Base-by-base conservation (phyloP, 1,140 invertebrate species). In the Wasmannia auropunctata region DNA sequence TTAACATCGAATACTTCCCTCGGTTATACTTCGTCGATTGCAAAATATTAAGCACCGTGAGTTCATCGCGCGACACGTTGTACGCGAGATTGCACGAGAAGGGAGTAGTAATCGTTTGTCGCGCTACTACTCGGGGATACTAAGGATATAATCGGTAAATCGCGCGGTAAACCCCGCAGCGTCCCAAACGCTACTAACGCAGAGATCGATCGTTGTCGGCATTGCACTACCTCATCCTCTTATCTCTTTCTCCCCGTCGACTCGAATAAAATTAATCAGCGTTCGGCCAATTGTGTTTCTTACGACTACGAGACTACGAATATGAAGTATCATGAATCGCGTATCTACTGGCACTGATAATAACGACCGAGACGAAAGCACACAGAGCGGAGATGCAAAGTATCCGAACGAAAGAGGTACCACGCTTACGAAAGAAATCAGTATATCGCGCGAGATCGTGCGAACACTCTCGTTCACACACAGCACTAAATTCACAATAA, bases 201-300 rank as follows among this genome's bases (percentile, higher is more conserved):
- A 40, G 87, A 34, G 58, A 88, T 88, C 74, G 58, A 87, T 87
- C 72, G 65, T 75, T 75, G 86, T 83, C n/a, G 87, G 70, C 87
- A 88, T 85, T 85, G 87, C 87, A 85, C 62, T 69, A n/a, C 1
- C 8, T 77, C n/a, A 19, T n/a, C 6, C 25, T 56, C 14, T 34
- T 10, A 7, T 11, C n/a, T 34, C 11, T 7, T 14, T 63, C 40
- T 37, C 11, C 58, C 16, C 11, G 25, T 58, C 51, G 40, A 46
- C n/a, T 34, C 25, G n/a, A 10, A 34, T 83, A 74, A 83, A 83
- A 83, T 43, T 43, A 83, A 74, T 72, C 34, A 80, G 31, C 49
- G 14, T 40, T 56, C 51, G 34, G n/a, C 49, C 37, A 58, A 83
- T 83, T 25, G 22, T 28, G n/a, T n/a, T n/a, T 40, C 51, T 72